Evolutionary conservation across 2,888 invertebrate species (phyloP).

Genomic region (Torymus aiolomorphi): DNA sequence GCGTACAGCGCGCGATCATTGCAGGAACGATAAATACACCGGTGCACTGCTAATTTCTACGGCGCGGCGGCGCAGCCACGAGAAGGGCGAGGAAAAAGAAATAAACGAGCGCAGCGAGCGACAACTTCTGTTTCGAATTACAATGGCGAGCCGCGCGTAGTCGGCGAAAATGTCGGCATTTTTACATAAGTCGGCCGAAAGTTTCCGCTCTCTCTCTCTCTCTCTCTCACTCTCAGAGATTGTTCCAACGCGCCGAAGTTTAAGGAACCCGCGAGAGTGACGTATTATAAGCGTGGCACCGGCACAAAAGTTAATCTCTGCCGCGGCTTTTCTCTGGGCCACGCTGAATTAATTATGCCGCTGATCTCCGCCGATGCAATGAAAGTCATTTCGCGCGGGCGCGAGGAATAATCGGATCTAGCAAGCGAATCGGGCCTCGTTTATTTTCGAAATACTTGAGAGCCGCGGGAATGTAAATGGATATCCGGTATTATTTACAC

Average conservation of each 20-base stretch:
- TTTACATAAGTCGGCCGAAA: conserved; percentile 42
- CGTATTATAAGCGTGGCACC: conserved; percentile 12
- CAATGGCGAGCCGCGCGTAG: not conserved
- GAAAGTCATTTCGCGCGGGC: conserved; percentile 31
- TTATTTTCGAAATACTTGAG: no score
- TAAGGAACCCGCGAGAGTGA: conserved; percentile 28
- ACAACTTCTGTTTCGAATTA: conserved; percentile 40
- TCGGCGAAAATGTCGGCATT: conserved; percentile 24
- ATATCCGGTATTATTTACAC: no score
- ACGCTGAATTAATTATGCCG: conserved; percentile 49
- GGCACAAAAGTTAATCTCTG: conserved; percentile 48
- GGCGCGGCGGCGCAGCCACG: not conserved
- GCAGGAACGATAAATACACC: conserved; percentile 4
- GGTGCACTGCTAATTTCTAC: conserved; percentile 7
- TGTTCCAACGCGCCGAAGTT: conserved; percentile 16
- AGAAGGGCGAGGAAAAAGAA: not conserved
- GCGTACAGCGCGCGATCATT: not conserved
- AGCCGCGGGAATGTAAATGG: no score
- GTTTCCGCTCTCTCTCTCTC: conserved; percentile 3
- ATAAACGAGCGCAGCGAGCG: not conserved
- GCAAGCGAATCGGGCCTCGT: not conserved
- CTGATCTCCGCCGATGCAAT: conserved; percentile 44
- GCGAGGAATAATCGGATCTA: conserved; percentile 38
- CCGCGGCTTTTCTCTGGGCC: conserved; percentile 15
- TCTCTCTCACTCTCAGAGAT: no score